Conservation (phyloP, 2,113 vertebrate genomes). For the Pelobates fuscus region DNA sequence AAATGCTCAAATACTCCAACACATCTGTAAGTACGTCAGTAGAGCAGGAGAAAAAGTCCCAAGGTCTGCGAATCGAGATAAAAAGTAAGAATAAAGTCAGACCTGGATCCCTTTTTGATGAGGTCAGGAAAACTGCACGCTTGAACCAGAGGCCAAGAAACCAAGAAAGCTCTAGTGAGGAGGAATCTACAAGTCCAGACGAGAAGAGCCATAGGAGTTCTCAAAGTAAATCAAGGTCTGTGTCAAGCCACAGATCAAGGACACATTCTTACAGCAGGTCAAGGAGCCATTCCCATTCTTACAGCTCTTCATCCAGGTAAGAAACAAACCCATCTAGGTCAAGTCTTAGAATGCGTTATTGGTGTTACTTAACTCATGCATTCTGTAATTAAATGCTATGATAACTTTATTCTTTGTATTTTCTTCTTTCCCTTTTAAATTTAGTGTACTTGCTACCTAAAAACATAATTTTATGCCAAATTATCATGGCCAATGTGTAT, state of each 20-base stretch:
- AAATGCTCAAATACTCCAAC: constrained; percentile 51
- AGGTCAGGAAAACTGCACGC: constrained; percentile 91
- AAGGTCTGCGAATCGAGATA: constrained; percentile 90
- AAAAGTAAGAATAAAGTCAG: constrained; percentile 90
- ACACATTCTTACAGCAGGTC: constrained; percentile 77
- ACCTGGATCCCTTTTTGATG: constrained; percentile 94
- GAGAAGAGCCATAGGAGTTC: constrained; percentile 71
- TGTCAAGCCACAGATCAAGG: constrained; percentile 83
- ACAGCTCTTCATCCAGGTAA: constrained; percentile 86
- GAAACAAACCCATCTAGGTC: constrained; percentile 1
- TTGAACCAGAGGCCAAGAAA: constrained; percentile 91
- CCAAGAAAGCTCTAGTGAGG: constrained; percentile 92
- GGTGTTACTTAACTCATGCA: background rate
- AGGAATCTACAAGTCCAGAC: constrained; percentile 74
- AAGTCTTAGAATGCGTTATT: background rate
- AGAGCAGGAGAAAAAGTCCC: constrained; percentile 67
- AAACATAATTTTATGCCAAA: too few species aligned
- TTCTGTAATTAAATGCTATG: too few species aligned
- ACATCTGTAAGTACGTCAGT: constrained; percentile 53
- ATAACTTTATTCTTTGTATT: too few species aligned
- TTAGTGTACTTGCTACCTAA: too few species aligned
- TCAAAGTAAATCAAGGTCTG: constrained; percentile 74
- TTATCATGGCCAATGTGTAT: too few species aligned
- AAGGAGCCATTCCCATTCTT: constrained; percentile 82
- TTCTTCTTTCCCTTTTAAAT: too few species aligned